Base-by-base conservation (phyloP, 2,797 vertebrate species). In the Sarcoramphus papa region DNA sequence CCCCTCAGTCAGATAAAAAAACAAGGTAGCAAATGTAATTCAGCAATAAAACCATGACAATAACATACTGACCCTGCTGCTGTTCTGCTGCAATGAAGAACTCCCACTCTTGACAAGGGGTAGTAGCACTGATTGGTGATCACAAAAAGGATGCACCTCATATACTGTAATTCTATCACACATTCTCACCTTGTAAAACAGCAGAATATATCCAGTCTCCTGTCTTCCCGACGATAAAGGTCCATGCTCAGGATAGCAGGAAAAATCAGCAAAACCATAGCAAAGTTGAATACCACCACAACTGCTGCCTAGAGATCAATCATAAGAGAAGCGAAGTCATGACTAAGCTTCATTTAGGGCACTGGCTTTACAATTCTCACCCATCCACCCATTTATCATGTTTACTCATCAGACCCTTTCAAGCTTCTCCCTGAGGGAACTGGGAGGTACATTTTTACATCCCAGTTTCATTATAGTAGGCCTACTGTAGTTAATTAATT, bases 171-270 rank as follows among this genome's bases (percentile, higher is more conserved):
- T 41, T 62, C 24, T 37, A 57, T 37, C 53, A 41, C 22, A 77
- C 23, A 53, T 35, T 25, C 14, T 84, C 96, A 99, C 99, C 99
- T 99, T 97, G 99, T 98, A 92, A 99, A 99, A 97, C 99, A 99
- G 98, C 99, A 99, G 98, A 99, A 99, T 96, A 99, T 99, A 97
- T 99, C 99, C 60, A 99, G 98, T 72, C 99, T 98, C 77, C 98
- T 98, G 92, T 99, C 99, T 93, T 99, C 99, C 57, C 99, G 97
- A 64, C 99, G 98, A 94, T 99, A 99, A 60, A 99, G 98, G 96
- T 99, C 99, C 99, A 99, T 99, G 97, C 99, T 99, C 96, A 99
- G 98, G 97, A 99, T 99, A 83, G 99, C 99, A 37, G 99, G 99
- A 76, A 99, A 99, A 96, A 99, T 99, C 85, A 99, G 98, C 59